Evolutionary conservation across 2,797 vertebrate species (phyloP), one percentile per base, ranked within the genome.

Genomic region (Cacajao melanocephalus): DNA sequence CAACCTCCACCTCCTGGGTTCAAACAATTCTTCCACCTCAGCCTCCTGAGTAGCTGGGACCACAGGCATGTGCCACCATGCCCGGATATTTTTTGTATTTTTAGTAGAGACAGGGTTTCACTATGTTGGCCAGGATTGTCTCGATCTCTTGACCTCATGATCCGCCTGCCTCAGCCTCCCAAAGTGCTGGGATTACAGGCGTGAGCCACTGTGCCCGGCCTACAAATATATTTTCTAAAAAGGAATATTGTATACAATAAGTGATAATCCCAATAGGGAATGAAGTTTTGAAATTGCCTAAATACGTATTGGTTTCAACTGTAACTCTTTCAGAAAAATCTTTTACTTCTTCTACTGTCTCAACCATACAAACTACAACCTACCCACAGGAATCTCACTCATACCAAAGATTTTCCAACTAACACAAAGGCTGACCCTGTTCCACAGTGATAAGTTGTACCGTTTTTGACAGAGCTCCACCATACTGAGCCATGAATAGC

Each of bases 171-270:
- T 44, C 7, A 8, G 44, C 44, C 7, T 44, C 8, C 44, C 44
- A 44, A 44, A 44, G 44, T 44, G 44, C 7, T 44, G 44, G 44
- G 44, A 44, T 44, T 44, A 44, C 44, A 44, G 44, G 44, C 44
- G 7, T 44, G 44, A 44, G 44, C 44, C 44, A 44, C 44, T 7
- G 8, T 44, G 44, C 44, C 44, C 7, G 44, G 44, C 44, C 44
- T 76, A 92, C 5, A 95, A 44, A 82, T 82, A 67, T 39, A 28
- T 90, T 95, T 95, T 26, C 61, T 88, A 91, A 52, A 85, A 88
- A 93, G 44, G 36, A 76, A 28, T 88, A 64, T 64, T 94, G 7
- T 24, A 0, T 75, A 67, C 22, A 84, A 52, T 89, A 91, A 88
- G 17, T 76, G 15, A 75, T 80, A 72, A 90, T 95, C 48, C 39